These are phyloP conservation scores for Helicoverpa zea DNA, from an alignment of 1,140 invertebrate genomes.

Conservation along the genomic window DNA sequence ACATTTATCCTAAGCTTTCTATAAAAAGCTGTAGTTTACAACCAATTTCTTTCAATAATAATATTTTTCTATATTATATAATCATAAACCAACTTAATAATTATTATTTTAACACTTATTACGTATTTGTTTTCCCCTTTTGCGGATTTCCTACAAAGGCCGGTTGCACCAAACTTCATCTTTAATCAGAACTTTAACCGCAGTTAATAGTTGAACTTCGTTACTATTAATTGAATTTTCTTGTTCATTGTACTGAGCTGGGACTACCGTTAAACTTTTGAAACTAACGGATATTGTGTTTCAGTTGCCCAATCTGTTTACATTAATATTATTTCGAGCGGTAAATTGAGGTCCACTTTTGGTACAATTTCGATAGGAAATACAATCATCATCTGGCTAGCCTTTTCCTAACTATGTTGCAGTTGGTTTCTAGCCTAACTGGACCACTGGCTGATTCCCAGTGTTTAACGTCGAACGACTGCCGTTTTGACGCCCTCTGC, in stretches of 20 bases:
- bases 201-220: constrained; percentile 43
- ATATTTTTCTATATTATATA: constrained; percentile 37
- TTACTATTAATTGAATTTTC: constrained; percentile 42
- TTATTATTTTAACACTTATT: constrained; percentile 63
- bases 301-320: neutral
- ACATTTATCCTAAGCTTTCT: constrained; percentile 21
- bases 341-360: neutral
- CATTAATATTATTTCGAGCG: neutral
- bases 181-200: constrained; percentile 36
- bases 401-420: too few relatives aligned
- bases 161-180: constrained; percentile 43
- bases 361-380: neutral
- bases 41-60: constrained; percentile 36
- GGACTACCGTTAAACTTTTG: neutral
- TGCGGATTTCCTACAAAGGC: constrained; percentile 54
- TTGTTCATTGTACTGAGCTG: neutral
- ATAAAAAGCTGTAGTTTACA: constrained; percentile 47
- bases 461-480: too few relatives aligned
- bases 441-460: too few relatives aligned
- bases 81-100: constrained; percentile 40
- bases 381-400: neutral
- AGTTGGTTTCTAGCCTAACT: too few relatives aligned
- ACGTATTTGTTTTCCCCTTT: constrained; percentile 82
- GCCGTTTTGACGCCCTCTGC: too few relatives aligned
- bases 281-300: neutral